Percentiles rank a stretch among this genome's conserved stretches.
phyloP scores from a whole-genome alignment of 1,140 invertebrate species.

The Contarinia nasturtii region DNA sequence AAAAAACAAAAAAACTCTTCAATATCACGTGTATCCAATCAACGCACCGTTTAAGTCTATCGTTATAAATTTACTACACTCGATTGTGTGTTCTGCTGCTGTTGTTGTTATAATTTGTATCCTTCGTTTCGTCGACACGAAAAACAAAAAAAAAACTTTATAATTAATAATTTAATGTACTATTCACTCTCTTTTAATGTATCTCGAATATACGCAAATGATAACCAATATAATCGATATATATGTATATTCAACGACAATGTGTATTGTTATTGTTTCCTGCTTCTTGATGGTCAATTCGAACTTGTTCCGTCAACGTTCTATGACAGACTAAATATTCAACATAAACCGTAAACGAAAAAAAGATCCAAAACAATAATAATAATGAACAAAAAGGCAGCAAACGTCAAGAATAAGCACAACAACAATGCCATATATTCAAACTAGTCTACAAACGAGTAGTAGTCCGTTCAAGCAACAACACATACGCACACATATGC shows the following conservation, averaged over 20 bases:
- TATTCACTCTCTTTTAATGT: not conserved
- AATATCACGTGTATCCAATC: too few species aligned
- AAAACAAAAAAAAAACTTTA: not conserved
- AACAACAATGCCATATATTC: too few species aligned
- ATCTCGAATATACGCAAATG: not conserved
- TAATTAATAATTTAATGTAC: not conserved
- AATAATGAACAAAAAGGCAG: not conserved
- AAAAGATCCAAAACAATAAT: not conserved
- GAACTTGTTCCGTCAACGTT: constrained; percentile 8
- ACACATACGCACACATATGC: too few species aligned
- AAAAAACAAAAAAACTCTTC: too few species aligned
- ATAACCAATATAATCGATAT: not conserved
- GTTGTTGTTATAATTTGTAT: too few species aligned
- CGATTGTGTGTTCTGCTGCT: too few species aligned
- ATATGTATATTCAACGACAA: not conserved
- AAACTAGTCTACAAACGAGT: too few species aligned
- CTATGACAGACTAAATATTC: constrained; percentile 8
- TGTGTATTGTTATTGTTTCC: not conserved
- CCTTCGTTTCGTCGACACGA: too few species aligned
- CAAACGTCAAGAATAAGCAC: too few species aligned
- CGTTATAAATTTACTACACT: too few species aligned
- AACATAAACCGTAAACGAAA: not conserved
- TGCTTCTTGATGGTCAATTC: constrained; percentile 1
- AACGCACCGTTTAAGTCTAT: too few species aligned
- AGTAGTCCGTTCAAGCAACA: too few species aligned